Evolutionary conservation across 2,888 invertebrate species (phyloP).

Genomic region (Tinea pellionella): DNA sequence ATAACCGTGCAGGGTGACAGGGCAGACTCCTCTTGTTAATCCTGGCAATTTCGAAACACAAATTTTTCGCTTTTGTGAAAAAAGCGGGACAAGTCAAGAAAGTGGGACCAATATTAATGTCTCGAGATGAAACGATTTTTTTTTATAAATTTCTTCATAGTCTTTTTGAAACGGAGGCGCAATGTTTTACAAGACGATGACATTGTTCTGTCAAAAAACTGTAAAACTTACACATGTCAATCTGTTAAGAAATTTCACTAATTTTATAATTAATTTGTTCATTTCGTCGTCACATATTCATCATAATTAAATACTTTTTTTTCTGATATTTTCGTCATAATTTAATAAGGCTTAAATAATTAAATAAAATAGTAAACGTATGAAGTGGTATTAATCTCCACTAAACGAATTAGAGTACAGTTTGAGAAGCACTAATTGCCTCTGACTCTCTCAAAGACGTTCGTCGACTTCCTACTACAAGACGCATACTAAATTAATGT

Average conservation of each 20-base stretch:
- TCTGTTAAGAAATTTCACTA: neutral
- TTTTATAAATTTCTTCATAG: neutral
- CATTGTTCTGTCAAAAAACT: neutral
- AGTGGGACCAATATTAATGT: neutral
- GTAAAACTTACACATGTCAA: neutral
- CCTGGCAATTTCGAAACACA: too few species aligned
- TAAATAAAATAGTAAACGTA: neutral
- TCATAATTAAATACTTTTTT: too few species aligned
- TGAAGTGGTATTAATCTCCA: neutral
- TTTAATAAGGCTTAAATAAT: too few species aligned
- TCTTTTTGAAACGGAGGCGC: conserved; percentile 11
- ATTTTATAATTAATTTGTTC: neutral
- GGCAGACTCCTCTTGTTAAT: too few species aligned
- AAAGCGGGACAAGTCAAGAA: too few species aligned
- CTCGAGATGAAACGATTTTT: neutral
- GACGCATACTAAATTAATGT: neutral
- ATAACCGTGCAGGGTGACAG: too few species aligned
- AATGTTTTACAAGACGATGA: conserved; percentile 12
- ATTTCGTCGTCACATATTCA: too few species aligned
- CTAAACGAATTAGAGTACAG: conserved; percentile 3
- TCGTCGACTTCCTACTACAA: neutral
- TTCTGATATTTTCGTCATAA: too few species aligned
- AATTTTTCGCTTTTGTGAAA: too few species aligned
- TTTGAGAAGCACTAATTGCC: conserved; percentile 5
- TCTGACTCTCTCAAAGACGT: neutral